Evolutionary conservation across 37 sponge, comb jelly and placozoan genomes (phyloP).

Genomic region (Agelas oroides): DNA sequence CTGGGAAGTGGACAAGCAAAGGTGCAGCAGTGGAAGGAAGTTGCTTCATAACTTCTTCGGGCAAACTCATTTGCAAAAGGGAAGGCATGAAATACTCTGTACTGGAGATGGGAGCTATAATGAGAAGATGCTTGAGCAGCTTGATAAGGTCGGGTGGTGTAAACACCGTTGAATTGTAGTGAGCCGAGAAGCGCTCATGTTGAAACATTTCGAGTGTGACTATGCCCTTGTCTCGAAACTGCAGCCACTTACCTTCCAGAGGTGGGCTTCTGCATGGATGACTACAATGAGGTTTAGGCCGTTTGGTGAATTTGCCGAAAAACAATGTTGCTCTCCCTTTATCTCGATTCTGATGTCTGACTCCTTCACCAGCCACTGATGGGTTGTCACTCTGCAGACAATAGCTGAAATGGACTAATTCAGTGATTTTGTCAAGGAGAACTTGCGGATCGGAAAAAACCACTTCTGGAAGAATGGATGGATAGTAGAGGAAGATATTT

Average conservation of each 20-base stretch:
- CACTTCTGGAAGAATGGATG: background rate
- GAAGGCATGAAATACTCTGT: constrained; percentile 3
- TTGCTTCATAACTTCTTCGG: too few species aligned
- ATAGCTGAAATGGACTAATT: background rate
- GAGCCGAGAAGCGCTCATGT: background rate
- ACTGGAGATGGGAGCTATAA: background rate
- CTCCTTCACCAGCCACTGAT: too few species aligned
- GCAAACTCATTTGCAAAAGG: background rate
- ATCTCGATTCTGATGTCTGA: too few species aligned
- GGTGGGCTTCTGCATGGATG: background rate
- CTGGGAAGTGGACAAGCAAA: too few species aligned
- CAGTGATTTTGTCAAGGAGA: background rate
- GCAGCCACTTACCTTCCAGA: background rate
- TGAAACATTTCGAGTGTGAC: background rate
- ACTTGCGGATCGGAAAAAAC: background rate
- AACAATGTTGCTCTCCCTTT: background rate
- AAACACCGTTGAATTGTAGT: background rate
- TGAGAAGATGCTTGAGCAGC: background rate
- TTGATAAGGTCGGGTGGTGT: background rate
- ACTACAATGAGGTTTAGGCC: too few species aligned
- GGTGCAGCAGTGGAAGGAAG: too few species aligned
- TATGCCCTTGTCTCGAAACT: constrained; percentile 1
- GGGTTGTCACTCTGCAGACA: background rate
- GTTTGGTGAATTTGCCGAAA: too few species aligned
- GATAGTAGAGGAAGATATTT: background rate